These are phyloP conservation scores for Danio jaintianensis DNA, from an alignment of 2,797 vertebrate genomes.

Conservation along the genomic window DNA sequence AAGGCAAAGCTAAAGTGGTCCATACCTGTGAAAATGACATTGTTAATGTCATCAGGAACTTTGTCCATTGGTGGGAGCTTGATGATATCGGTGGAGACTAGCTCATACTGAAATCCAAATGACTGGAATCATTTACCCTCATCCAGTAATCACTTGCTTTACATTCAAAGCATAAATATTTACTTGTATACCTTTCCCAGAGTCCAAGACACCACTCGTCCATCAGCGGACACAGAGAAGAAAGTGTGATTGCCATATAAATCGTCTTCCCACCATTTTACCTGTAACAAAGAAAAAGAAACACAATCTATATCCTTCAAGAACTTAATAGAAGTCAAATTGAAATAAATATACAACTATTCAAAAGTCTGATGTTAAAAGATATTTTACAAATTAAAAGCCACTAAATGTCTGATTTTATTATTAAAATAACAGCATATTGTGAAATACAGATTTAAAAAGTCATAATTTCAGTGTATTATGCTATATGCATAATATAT, in stretches of 20 bases:
- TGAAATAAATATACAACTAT: no score
- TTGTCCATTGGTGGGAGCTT: constrained; percentile 79
- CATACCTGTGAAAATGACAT: constrained; percentile 77
- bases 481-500: no score
- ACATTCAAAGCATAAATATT: neutral
- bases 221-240: constrained; percentile 93
- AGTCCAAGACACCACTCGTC: constrained; percentile 93
- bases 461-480: no score
- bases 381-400: no score
- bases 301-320: neutral
- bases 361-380: no score
- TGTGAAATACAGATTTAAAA: no score
- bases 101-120: constrained; percentile 83
- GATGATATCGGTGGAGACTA: constrained; percentile 90
- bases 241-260: constrained; percentile 93
- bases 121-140: constrained; percentile 27
- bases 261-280: constrained; percentile 94
- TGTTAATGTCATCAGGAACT: constrained; percentile 73
- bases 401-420: neutral
- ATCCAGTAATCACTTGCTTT: neutral
- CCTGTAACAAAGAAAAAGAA: constrained; percentile 74
- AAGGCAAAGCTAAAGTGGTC: constrained; percentile 17
- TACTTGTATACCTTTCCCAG: constrained; percentile 82
- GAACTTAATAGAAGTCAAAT: neutral
- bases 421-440: no score